Evolutionary conservation across 2,113 vertebrate genomes (phyloP), one percentile per base, ranked within the genome.

Genomic region (Nettapus auritus): DNA sequence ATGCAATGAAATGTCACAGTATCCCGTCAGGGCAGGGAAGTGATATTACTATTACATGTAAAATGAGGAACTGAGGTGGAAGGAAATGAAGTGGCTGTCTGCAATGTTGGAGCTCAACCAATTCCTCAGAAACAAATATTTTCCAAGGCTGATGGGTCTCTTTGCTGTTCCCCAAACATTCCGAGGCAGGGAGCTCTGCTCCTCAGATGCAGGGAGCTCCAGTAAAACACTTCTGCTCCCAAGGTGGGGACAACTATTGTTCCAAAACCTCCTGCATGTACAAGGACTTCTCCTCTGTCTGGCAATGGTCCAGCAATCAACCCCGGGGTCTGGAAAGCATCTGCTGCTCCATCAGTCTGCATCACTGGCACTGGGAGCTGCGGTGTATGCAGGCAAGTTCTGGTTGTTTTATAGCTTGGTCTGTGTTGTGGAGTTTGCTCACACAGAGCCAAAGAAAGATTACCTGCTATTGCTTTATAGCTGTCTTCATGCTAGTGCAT

Each of bases 341-440:
- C 60, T 66, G 36, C 33, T 66, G 57, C 23, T 42, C 31, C 5
- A 1, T 11, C 59, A 66, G 29, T 21, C 11, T 48, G 50, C 5
- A 13, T 25, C 25, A 4, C 8, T 48, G 53, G 19, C 44, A 34
- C 0, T 0, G 3, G 34, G 34, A 64, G n/a, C 38, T 89, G 70
- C 11, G 42, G 64, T 15, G 11, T n/a, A 13, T 3, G 2, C 57
- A 64, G 29, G 3, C 15, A 34, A 46, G 26, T 5, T 26, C 38
- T 66, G 48, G 44, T 12, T n/a, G 3, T 36, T 57, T 28, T n/a
- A 26, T 17, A 73, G 42, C 40, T 22, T 21, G 64, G 18, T 9
- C 19, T 74, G 26, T 82, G 64, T 48, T 38, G 25, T 40, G 69
- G n/a, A 20, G 8, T 57, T 26, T 78, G 33, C 26, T 73, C 34